These are phyloP conservation scores for Saccostrea glomerata DNA, from an alignment of 1,140 invertebrate genomes.

Conservation along the genomic window DNA sequence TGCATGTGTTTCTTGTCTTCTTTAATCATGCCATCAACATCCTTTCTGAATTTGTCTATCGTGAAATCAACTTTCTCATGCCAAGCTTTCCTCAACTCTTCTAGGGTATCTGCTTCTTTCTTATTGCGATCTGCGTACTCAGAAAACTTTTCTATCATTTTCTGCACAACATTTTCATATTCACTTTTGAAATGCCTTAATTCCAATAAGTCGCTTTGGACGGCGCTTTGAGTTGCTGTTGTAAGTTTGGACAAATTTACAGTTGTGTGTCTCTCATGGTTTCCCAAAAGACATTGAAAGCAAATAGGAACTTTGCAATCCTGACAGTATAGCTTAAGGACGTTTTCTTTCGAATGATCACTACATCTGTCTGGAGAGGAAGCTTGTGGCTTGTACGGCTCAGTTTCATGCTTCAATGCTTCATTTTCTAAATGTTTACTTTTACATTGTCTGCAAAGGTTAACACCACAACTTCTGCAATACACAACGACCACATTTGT, in stretches of 20 bases:
- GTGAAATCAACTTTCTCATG: neutral
- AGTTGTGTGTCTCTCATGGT: neutral
- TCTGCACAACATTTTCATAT: neutral
- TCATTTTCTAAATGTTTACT: neutral
- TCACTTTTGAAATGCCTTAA: neutral
- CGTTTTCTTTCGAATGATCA: neutral
- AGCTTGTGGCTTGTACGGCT: neutral
- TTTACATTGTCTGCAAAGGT: too few species aligned
- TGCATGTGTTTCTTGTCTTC: neutral
- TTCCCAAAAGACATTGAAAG: neutral
- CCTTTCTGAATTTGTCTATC: neutral
- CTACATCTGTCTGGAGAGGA: neutral
- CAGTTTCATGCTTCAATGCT: neutral
- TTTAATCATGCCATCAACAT: neutral
- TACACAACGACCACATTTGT: too few species aligned
- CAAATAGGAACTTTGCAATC: constrained; percentile 5
- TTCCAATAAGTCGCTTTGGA: neutral
- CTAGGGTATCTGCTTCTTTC: neutral
- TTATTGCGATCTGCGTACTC: neutral
- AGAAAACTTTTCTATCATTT: neutral
- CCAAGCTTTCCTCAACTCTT: neutral
- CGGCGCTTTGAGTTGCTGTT: neutral
- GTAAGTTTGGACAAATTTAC: neutral
- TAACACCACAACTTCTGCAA: too few species aligned
- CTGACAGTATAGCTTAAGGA: neutral